Evolutionary conservation across 2,113 vertebrate genomes (phyloP).

Genomic region (Xyliphius kryptos): DNA sequence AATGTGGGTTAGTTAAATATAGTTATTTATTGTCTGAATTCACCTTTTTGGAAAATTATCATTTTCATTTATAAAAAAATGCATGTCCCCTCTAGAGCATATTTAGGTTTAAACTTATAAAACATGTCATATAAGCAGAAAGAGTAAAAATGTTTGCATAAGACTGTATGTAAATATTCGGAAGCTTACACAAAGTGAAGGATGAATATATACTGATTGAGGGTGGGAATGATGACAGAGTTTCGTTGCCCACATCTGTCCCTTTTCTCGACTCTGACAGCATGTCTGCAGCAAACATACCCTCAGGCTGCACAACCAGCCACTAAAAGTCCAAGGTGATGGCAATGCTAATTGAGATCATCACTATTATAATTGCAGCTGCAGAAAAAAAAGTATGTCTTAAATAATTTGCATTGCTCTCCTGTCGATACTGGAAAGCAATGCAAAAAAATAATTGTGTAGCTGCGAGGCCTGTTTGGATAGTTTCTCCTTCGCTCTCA

Average conservation of each 20-base stretch:
- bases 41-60: too few species aligned
- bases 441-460: slow-evolving; percentile 70
- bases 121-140: too few species aligned
- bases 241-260: slow-evolving; percentile 33
- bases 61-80: too few species aligned
- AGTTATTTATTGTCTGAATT: too few species aligned
- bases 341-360: slow-evolving; percentile 77
- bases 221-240: slow-evolving; percentile 17
- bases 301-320: slow-evolving; percentile 66
- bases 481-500: slow-evolving; percentile 34
- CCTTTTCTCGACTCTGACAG: slow-evolving; percentile 54
- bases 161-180: too few species aligned
- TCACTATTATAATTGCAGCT: slow-evolving; percentile 75
- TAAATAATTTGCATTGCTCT: slow-evolving; percentile 77
- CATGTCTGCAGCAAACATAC: slow-evolving; percentile 56
- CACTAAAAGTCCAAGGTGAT: slow-evolving; percentile 72
- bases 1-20: too few species aligned
- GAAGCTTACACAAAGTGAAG: too few species aligned
- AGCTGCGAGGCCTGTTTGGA: slow-evolving; percentile 63
- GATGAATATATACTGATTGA: background rate
- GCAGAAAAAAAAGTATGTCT: slow-evolving; percentile 66
- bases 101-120: too few species aligned
- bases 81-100: too few species aligned
- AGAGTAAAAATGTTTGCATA: too few species aligned
- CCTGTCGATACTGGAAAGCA: slow-evolving; percentile 69